These are phyloP conservation scores for Cremastinae sp. DNA, from an alignment of 2,888 invertebrate genomes.

Conservation along the genomic window DNA sequence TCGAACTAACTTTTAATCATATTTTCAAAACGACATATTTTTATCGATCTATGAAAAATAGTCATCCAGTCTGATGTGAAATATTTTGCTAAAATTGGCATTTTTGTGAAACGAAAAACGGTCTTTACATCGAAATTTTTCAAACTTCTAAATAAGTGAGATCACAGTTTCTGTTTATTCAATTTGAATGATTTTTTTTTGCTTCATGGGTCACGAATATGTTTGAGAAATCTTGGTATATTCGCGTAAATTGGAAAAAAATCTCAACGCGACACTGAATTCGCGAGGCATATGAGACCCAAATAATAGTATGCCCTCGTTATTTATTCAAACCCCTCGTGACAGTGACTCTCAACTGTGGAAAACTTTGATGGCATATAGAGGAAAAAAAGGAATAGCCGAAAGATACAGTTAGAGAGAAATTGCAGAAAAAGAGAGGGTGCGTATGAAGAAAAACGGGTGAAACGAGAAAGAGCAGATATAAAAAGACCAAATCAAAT, in stretches of 20 bases:
- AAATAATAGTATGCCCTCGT: constrained; percentile 46
- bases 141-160: too few species aligned
- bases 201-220: background rate
- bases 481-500: background rate
- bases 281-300: constrained; percentile 14
- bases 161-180: background rate
- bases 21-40: too few species aligned
- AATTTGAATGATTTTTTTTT: background rate
- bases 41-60: too few species aligned
- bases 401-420: background rate
- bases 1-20: too few species aligned
- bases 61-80: too few species aligned
- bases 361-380: background rate
- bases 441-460: background rate
- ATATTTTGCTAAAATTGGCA: too few species aligned
- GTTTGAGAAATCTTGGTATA: constrained; percentile 1
- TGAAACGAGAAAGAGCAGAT: background rate
- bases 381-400: background rate
- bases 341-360: constrained; percentile 33
- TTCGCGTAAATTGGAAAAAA: constrained; percentile 27
- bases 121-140: too few species aligned
- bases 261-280: constrained; percentile 39
- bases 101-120: background rate
- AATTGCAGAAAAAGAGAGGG: background rate
- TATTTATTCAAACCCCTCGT: constrained; percentile 54